A percentile compares a stretch with the other conserved stretches of the same genome.
These are phyloP conservation scores for Volucella inanis DNA, from an alignment of 2,888 invertebrate genomes.

Conservation along the genomic window DNA sequence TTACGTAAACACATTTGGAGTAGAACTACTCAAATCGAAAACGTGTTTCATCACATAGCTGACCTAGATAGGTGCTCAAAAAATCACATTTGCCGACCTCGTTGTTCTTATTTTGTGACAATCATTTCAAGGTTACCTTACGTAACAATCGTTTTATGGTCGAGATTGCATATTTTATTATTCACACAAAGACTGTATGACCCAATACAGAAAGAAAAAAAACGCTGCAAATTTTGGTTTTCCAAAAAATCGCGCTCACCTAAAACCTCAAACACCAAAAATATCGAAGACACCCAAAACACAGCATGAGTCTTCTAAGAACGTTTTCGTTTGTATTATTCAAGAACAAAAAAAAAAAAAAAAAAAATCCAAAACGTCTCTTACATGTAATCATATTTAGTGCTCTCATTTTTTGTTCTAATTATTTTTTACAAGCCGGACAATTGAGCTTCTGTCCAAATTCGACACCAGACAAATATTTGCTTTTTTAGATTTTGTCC, in stretches of 20 bases:
- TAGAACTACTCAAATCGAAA: slow-evolving; percentile 18
- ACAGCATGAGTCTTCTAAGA: slow-evolving; percentile 55
- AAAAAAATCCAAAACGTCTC: slow-evolving; percentile 1
- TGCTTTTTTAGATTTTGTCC: slow-evolving; percentile 55
- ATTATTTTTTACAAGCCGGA: slow-evolving; percentile 80
- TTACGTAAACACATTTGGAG: slow-evolving; percentile 49
- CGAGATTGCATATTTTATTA: slow-evolving; percentile 55
- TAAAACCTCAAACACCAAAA: slow-evolving; percentile 15
- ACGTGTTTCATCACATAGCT: slow-evolving; percentile 22
- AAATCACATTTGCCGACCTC: slow-evolving; percentile 54
- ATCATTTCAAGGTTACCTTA: slow-evolving; percentile 69
- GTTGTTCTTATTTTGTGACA: slow-evolving; percentile 68
- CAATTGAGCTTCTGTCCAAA: slow-evolving; percentile 50
- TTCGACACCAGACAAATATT: slow-evolving; percentile 52
- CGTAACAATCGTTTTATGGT: slow-evolving; percentile 70
- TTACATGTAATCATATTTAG: slow-evolving; percentile 42
- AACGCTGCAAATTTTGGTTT: slow-evolving; percentile 36
- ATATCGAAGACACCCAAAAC: slow-evolving; percentile 25
- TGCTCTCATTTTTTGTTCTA: slow-evolving; percentile 80
- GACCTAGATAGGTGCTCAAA: slow-evolving; percentile 64
- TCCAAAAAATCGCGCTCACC: slow-evolving; percentile 44
- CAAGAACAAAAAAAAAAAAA: not conserved
- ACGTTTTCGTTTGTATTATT: not conserved
- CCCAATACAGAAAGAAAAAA: slow-evolving; percentile 1
- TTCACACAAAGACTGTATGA: not conserved